Base-by-base conservation (phyloP, 2,888 invertebrate species). In the Scaptodrosophila latifasciaeformis region DNA sequence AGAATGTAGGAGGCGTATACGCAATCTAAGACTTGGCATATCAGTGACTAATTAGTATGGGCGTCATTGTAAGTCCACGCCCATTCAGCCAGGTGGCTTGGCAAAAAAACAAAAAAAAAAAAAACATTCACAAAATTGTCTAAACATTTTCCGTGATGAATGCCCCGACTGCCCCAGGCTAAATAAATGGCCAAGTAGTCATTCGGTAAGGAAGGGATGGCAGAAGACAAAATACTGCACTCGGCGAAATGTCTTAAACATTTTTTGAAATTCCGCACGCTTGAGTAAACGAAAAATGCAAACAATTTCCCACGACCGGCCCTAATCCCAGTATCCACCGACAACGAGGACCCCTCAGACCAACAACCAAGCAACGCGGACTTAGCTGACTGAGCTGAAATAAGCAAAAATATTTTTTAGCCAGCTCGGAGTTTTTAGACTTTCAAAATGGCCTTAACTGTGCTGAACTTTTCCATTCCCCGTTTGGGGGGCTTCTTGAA, bases 11-110 rank as follows among this genome's bases (percentile, higher is more conserved):
- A 24, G 24, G 24, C 24, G 24, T 24, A 24, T 24, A 24, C 24
- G 37, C 37, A 37, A 40, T 31, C 21, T 21, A 10, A 19, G 40
- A 21, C 40, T 10, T 10, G 21, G 37, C 45, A 52, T 50, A 50
- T 55, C 59, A 49, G 46, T 40, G 59, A 48, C 62, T 67, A 63
- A 68, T 75, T 67, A 70, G 54, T 54, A 13, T 21, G 7, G 64
- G 46, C 27, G 24, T 24, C 24, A 5, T 29, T 17, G 19, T 7
- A 7, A 21, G 19, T 3, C n/a, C 21, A 42, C 30, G 37, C 37
- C 37, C 37, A 34, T n/a, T n/a, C n/a, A n/a, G n/a, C n/a, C n/a
- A n/a, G n/a, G n/a, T n/a, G n/a, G n/a, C n/a, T n/a, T n/a, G n/a
- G n/a, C n/a, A n/a, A n/a, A n/a, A n/a, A n/a, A n/a, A n/a, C n/a